Conservation (phyloP, 2,113 vertebrate genomes). For the Anoplopoma fimbria region DNA sequence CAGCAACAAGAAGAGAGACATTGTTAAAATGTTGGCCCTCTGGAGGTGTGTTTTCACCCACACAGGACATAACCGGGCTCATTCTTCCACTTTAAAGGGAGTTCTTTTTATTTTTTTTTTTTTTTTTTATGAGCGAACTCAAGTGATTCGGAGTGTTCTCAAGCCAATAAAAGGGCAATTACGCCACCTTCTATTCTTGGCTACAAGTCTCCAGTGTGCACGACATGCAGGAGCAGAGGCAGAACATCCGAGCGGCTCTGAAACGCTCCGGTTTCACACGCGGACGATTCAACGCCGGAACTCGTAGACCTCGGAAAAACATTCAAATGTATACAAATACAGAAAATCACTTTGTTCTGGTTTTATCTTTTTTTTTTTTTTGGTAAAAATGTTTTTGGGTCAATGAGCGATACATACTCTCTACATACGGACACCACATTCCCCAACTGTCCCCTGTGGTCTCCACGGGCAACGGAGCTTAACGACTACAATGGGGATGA, state of each 20-base stretch:
- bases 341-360: neutral
- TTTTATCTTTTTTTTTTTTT: neutral
- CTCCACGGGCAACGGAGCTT: conserved; percentile 78
- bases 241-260: conserved; percentile 14
- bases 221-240: conserved; percentile 6
- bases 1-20: conserved; percentile 45
- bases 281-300: neutral
- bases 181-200: conserved; percentile 44
- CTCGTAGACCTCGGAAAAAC: neutral
- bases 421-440: conserved; percentile 72
- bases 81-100: conserved; percentile 46
- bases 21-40: conserved; percentile 58
- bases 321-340: neutral
- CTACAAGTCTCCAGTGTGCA: conserved; percentile 29
- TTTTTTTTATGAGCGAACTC: conserved; percentile 55
- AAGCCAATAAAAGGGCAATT: conserved; percentile 56
- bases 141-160: conserved; percentile 43
- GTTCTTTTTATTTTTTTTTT: neutral
- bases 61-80: conserved; percentile 10
- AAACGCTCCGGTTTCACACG: neutral
- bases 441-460: conserved; percentile 73
- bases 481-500: conserved; percentile 82
- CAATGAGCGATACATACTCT: conserved; percentile 28
- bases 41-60: conserved; percentile 25
- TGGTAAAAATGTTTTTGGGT: too few species aligned